Base-by-base conservation (phyloP, 2,113 vertebrate genomes). In the Eira barbara region DNA sequence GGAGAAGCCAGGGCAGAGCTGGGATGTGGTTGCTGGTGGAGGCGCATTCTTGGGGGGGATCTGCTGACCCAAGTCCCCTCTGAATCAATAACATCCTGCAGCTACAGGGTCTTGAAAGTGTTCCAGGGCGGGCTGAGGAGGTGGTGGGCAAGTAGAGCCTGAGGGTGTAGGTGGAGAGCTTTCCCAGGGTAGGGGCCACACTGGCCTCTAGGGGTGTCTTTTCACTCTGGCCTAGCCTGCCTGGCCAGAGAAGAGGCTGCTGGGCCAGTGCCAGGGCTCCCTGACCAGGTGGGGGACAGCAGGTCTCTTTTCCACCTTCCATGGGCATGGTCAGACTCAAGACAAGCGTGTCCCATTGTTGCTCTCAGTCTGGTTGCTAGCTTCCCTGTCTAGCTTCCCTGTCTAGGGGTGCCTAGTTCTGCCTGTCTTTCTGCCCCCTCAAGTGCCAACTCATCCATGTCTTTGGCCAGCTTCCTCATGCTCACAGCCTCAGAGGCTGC, bases 391-490 rank as follows among this genome's bases (percentile, higher is more conserved):
- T 27, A 57, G 99, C 98, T 82, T 99, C 98, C 0, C 98, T 99
- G 98, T 99, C 99, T 27, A 57, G 99, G 95, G 95, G 99, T 95
- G n/a, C 98, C 97, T 81, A 98, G 98, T 42, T 98, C 98, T 73
- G 63, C 97, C 98, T 99, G 99, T 94, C 98, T 99, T 96, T 98
- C 99, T 99, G 98, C 93, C 59, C 98, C 98, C 82, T 98, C 93
- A 0, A 99, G 96, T 0, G 98, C 74, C 1, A 99, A 97, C 59
- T 98, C 98, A 4, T 99, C 98, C 97, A 99, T 98, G 98, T 99
- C 99, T 98, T 99, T 98, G 15, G 99, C 99, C 97, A 99, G 98
- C 93, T 99, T 99, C 96, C 99, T 98, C 98, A 99, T 99, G 89
- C 99, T 99, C 98, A 99, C 98, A 13, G 78, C 98, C 61, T 96